phyloP scores from a whole-genome alignment of 2,113 vertebrate species.

The Cygnus buccinator region DNA sequence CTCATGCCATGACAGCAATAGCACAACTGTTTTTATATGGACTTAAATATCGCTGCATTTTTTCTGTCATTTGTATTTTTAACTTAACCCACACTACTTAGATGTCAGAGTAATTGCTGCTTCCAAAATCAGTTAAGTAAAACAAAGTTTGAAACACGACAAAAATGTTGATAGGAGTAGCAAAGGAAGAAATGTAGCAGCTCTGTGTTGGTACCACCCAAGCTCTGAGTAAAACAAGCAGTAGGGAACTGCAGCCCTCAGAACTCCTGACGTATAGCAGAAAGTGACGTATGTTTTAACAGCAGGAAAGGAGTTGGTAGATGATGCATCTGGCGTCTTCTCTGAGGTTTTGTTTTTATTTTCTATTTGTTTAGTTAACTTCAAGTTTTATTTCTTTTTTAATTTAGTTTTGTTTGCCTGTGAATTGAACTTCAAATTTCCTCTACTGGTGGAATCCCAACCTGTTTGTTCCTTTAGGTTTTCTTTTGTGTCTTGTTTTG shows the following conservation, averaged over 20 bases:
- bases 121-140: slow-evolving; percentile 1
- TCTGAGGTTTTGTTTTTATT: not conserved
- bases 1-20: not conserved
- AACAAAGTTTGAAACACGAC: not conserved
- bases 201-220: not conserved
- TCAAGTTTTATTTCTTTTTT: no score
- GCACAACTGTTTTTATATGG: not conserved
- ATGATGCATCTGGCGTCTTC: not conserved
- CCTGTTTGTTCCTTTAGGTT: not conserved
- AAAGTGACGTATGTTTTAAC: not conserved
- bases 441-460: not conserved
- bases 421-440: not conserved
- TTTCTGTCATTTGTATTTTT: not conserved
- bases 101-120: not conserved
- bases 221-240: not conserved
- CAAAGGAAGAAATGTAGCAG: not conserved
- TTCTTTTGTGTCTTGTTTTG: not conserved
- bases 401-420: not conserved
- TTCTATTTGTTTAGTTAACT: not conserved
- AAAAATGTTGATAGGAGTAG: not conserved
- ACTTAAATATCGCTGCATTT: not conserved
- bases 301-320: not conserved
- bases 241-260: not conserved
- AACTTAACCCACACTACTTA: not conserved
- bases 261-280: not conserved